Evolutionary conservation across 2,113 vertebrate genomes (phyloP).

Genomic region (Etia nguti): DNA sequence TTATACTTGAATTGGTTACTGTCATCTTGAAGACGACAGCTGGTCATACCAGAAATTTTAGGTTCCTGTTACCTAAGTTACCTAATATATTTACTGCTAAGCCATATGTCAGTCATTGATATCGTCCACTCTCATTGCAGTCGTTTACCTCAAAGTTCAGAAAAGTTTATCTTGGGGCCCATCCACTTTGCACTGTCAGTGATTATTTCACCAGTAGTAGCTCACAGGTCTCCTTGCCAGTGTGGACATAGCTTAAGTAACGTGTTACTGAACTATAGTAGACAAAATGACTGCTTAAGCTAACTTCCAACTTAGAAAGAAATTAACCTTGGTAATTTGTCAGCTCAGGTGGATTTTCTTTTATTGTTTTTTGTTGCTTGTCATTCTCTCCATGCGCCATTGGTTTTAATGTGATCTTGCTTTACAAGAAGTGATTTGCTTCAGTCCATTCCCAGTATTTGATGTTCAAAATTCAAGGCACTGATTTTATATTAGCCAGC

Average conservation of each 20-base stretch:
- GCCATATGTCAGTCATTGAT: neutral
- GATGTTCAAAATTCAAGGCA: neutral
- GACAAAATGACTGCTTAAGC: neutral
- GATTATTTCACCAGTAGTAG: neutral
- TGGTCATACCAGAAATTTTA: neutral
- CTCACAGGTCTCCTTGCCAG: neutral
- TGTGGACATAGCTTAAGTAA: neutral
- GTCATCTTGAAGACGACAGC: neutral
- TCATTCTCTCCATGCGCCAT: fast-evolving
- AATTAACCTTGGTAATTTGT: neutral
- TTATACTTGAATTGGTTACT: neutral
- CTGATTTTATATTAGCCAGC: neutral
- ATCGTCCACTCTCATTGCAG: neutral
- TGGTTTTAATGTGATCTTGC: neutral
- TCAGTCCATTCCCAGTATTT: neutral
- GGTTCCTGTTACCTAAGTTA: neutral
- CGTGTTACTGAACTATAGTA: neutral
- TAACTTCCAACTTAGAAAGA: neutral
- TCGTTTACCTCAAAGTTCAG: neutral
- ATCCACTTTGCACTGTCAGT: neutral
- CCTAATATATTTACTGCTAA: neutral
- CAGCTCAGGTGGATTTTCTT: neutral
- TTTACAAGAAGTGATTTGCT: neutral
- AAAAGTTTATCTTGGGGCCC: neutral
- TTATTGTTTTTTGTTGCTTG: neutral